Conservation (phyloP, 2,888 invertebrate species). For the Neoascia interrupta region DNA sequence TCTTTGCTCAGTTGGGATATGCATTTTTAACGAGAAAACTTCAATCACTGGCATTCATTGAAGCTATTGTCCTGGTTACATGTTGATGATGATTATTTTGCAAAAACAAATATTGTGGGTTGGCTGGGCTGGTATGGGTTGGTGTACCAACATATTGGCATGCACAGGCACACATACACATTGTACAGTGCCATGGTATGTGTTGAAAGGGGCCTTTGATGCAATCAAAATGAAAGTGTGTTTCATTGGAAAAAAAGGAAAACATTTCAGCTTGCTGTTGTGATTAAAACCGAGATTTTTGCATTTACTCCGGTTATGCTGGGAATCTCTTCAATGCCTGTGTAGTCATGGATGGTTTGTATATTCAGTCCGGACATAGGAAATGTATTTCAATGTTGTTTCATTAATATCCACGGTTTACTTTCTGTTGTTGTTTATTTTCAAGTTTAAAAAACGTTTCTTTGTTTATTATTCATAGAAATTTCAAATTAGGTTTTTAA, state of each 20-base stretch:
- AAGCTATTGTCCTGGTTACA: slow-evolving; percentile 48
- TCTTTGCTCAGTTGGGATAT: slow-evolving; percentile 28
- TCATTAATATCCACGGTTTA: too few species aligned
- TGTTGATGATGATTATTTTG: slow-evolving; percentile 37
- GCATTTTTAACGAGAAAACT: slow-evolving; percentile 48
- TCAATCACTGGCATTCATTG: slow-evolving; percentile 38
- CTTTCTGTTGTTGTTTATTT: too few species aligned
- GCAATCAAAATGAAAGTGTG: slow-evolving; percentile 13
- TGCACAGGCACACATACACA: too few species aligned
- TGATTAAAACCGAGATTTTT: slow-evolving; percentile 20
- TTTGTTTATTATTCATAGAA: too few species aligned
- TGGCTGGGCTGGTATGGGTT: too few species aligned
- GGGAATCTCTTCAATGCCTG: too few species aligned
- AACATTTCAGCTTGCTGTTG: slow-evolving; percentile 3
- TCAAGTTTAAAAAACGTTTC: too few species aligned
- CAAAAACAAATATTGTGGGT: slow-evolving; percentile 24
- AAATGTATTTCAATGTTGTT: too few species aligned
- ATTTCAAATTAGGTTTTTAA: too few species aligned
- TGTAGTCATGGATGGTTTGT: too few species aligned
- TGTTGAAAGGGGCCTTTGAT: slow-evolving; percentile 20
- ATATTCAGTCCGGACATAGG: too few species aligned
- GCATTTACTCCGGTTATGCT: background rate
- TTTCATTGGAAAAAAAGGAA: background rate
- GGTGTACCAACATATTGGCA: slow-evolving; percentile 27
- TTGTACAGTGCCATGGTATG: too few species aligned